phyloP scores from a whole-genome alignment of 1,140 invertebrate genomes.

The Neodiprion fabricii region DNA sequence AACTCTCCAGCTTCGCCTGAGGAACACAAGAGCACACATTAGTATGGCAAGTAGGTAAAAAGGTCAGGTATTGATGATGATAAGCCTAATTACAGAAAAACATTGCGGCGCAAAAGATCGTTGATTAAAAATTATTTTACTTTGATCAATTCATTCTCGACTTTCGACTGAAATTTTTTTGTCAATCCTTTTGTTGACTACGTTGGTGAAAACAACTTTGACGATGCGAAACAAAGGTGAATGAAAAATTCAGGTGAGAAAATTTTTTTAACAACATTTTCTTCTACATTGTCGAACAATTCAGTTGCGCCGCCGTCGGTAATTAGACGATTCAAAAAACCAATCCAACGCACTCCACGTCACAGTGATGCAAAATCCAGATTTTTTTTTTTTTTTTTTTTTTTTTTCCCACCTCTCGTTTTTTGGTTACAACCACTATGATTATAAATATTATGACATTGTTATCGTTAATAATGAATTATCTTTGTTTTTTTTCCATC shows the following conservation, averaged over 20 bases:
- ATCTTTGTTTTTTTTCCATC: no score
- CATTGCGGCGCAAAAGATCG: neutral
- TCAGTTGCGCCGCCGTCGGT: constrained; percentile 53
- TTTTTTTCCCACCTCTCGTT: constrained; percentile 19
- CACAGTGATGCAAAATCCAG: constrained; percentile 57
- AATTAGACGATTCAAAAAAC: constrained; percentile 62
- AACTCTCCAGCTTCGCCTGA: constrained; percentile 83
- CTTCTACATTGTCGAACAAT: neutral
- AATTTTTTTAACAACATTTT: no score
- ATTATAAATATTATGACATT: no score
- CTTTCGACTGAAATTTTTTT: neutral
- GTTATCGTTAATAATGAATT: neutral
- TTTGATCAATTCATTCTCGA: neutral
- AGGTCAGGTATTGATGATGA: constrained; percentile 58
- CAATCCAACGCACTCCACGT: constrained; percentile 58
- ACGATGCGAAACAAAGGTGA: neutral
- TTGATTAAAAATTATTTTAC: neutral
- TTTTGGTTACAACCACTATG: constrained; percentile 41
- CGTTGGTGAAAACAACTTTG: no score
- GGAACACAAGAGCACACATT: constrained; percentile 65
- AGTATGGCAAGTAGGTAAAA: constrained; percentile 62
- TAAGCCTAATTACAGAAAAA: constrained; percentile 54
- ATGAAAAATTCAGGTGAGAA: neutral
- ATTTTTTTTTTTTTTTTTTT: constrained; percentile 40
- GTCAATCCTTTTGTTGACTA: neutral